These are phyloP conservation scores for Hydrochoerus hydrochaeris DNA, from an alignment of 2,113 vertebrate genomes.

Conservation along the genomic window DNA sequence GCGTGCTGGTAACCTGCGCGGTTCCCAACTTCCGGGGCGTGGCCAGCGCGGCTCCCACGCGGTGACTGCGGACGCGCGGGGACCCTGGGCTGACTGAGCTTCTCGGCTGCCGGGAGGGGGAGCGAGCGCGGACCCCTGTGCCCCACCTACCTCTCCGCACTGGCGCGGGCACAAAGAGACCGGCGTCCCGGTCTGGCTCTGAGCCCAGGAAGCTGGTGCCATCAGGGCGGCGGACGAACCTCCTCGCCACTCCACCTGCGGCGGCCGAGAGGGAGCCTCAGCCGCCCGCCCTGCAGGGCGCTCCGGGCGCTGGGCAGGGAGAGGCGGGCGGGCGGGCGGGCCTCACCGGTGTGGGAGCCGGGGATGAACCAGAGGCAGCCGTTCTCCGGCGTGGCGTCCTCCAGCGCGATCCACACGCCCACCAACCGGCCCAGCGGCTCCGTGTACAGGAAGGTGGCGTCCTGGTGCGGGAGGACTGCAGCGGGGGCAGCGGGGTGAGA, in stretches of 20 bases:
- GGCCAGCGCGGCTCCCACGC: no score
- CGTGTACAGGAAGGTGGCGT: constrained; percentile 95
- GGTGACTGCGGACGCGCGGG: no score
- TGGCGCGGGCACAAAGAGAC: constrained; percentile 89
- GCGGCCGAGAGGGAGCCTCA: background rate
- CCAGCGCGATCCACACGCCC: constrained; percentile 95
- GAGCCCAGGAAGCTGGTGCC: constrained; percentile 90
- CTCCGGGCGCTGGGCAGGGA: background rate
- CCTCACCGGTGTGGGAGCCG: constrained; percentile 93
- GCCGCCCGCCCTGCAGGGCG: background rate
- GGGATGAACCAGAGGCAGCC: constrained; percentile 98
- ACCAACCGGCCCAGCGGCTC: constrained; percentile 93
- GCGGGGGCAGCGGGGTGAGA: background rate
- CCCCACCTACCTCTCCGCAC: constrained; percentile 90
- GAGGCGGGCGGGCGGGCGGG: no score
- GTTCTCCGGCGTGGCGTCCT: constrained; percentile 92
- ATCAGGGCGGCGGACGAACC: constrained; percentile 90
- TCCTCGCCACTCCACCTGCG: constrained; percentile 90
- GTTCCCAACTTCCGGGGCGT: background rate
- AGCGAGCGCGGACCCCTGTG: background rate
- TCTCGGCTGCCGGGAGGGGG: background rate
- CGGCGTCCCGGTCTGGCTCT: constrained; percentile 85
- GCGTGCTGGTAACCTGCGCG: background rate
- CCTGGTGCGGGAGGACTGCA: constrained; percentile 94
- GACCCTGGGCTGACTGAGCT: no score